Evolutionary conservation across 2,113 vertebrate genomes (phyloP).

Genomic region (Thalassarche chlororhynchos): DNA sequence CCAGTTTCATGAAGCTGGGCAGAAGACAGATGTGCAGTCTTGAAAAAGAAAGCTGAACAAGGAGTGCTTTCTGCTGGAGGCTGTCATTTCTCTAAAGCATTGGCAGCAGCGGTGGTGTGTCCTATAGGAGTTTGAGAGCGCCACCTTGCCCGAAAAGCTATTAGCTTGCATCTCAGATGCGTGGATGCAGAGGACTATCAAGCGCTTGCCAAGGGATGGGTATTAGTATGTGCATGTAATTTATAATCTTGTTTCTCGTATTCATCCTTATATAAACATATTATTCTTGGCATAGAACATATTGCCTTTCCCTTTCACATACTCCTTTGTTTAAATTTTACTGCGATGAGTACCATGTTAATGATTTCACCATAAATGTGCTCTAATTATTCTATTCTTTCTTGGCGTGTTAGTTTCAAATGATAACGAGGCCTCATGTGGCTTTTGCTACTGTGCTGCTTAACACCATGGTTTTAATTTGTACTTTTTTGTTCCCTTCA

Average conservation of each 20-base stretch:
- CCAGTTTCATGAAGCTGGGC: neutral
- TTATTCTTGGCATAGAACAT: neutral
- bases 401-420: neutral
- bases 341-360: neutral
- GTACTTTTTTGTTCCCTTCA: neutral
- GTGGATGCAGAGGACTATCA: neutral
- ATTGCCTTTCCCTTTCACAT: neutral
- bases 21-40: neutral
- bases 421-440: neutral
- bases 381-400: conserved; percentile 18
- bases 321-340: neutral
- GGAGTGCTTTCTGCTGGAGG: neutral
- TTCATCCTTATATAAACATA: neutral
- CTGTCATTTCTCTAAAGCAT: neutral
- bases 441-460: neutral
- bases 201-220: neutral
- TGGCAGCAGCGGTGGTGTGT: neutral
- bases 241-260: neutral
- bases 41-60: neutral
- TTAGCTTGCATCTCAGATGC: neutral
- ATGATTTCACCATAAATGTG: neutral
- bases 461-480: neutral
- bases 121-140: neutral
- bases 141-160: neutral
- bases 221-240: neutral